Evolutionary conservation across 2,888 invertebrate genomes (phyloP).

Genomic region (Nephrotoma guestfalica): DNA sequence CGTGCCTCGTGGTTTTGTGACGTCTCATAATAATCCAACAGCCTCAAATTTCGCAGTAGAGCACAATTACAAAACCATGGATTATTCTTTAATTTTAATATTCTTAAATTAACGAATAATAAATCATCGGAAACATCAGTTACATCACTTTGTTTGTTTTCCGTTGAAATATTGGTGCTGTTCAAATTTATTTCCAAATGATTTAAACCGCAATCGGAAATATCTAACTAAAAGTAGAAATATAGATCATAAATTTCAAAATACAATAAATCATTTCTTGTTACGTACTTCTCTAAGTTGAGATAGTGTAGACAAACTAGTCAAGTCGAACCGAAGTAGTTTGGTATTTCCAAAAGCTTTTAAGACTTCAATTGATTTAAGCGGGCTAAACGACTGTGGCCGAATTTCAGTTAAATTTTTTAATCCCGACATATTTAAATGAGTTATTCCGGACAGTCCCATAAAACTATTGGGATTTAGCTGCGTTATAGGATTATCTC

Average conservation of each 20-base stretch:
- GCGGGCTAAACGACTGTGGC: slow-evolving; percentile 37
- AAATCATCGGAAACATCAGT: slow-evolving; percentile 9
- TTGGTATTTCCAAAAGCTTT: slow-evolving; percentile 39
- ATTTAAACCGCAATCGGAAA: slow-evolving; percentile 45
- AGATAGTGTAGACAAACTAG: slow-evolving; percentile 28
- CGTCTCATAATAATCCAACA: slow-evolving; percentile 8
- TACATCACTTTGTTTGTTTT: not conserved
- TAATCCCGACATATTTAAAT: slow-evolving; percentile 46
- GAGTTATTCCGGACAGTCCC: slow-evolving; percentile 38
- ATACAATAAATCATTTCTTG: not conserved
- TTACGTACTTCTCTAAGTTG: slow-evolving; percentile 22
- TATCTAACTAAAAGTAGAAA: slow-evolving; percentile 37
- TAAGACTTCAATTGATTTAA: slow-evolving; percentile 28
- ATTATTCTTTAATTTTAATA: slow-evolving; percentile 45
- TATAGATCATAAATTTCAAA: not conserved
- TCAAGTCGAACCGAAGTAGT: slow-evolving; percentile 40
- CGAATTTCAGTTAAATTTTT: slow-evolving; percentile 39
- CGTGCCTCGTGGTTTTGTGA: slow-evolving; percentile 15
- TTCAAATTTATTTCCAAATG: slow-evolving; percentile 20
- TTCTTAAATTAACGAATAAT: slow-evolving; percentile 33
- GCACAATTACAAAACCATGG: slow-evolving; percentile 49
- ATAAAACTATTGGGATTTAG: slow-evolving; percentile 42
- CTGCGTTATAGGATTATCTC: slow-evolving; percentile 43
- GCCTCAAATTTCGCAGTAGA: slow-evolving; percentile 24
- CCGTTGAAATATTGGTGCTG: not conserved